These are phyloP conservation scores for Danaus plexippus DNA, from an alignment of 1,140 invertebrate genomes.

Conservation along the genomic window DNA sequence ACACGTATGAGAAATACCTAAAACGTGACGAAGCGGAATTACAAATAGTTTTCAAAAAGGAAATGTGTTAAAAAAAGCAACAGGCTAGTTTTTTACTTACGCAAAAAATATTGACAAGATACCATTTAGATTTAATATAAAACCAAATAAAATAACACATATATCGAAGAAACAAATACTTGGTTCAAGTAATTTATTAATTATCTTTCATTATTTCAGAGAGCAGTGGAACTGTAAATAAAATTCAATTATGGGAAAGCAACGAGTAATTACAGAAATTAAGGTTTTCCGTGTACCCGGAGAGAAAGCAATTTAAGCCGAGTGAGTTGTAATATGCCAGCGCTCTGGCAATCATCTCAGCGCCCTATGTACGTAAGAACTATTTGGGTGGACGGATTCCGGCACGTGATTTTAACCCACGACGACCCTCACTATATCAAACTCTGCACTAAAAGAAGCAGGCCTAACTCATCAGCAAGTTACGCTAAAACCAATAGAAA, in stretches of 20 bases:
- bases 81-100: no score
- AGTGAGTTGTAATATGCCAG: slow-evolving; percentile 51
- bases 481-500: slow-evolving; percentile 24
- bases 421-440: slow-evolving; percentile 73
- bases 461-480: slow-evolving; percentile 45
- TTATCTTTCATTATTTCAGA: no score
- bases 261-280: slow-evolving; percentile 34
- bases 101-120: no score
- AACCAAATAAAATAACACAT: no score
- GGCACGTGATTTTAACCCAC: slow-evolving; percentile 78
- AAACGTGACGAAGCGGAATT: no score
- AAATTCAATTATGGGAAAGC: slow-evolving; percentile 44
- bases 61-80: no score
- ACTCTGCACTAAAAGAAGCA: slow-evolving; percentile 36
- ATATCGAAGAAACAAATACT: no score
- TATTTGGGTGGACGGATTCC: slow-evolving; percentile 79
- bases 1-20: no score
- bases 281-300: slow-evolving; percentile 15
- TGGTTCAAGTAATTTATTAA: no score
- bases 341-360: slow-evolving; percentile 79
- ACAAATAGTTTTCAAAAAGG: no score
- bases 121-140: no score
- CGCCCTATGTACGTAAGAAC: slow-evolving; percentile 79
- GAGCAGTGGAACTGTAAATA: slow-evolving; percentile 15
- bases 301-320: slow-evolving; percentile 13